Evolutionary conservation across 2,113 vertebrate species (phyloP).

Genomic region (Apus apus): DNA sequence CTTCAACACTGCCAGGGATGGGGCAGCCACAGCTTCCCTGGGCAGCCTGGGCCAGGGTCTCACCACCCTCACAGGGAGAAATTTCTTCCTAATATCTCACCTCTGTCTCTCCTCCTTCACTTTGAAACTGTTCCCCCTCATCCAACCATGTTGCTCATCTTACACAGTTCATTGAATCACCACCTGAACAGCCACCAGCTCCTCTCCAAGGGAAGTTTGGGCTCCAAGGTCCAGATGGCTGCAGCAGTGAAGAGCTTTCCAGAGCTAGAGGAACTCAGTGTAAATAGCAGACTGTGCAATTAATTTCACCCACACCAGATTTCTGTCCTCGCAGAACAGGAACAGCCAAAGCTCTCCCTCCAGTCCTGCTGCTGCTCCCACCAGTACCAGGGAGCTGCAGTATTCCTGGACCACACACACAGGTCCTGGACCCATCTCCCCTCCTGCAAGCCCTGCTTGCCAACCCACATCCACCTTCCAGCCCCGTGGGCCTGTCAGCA

Average conservation of each 20-base stretch:
- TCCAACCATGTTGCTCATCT: not conserved
- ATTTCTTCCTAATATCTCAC: no score
- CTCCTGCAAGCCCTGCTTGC: not conserved
- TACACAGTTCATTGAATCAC: not conserved
- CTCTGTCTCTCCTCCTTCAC: no score
- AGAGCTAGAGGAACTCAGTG: constrained; percentile 23
- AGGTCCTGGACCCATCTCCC: not conserved
- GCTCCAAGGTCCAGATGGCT: constrained; percentile 57
- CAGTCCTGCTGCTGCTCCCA: not conserved
- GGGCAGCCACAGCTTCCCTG: no score
- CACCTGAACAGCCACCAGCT: constrained; percentile 1
- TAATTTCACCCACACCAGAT: constrained; percentile 8
- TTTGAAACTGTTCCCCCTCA: no score
- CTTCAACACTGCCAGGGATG: no score
- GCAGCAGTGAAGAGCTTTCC: constrained; percentile 41
- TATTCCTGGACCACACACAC: rapidly evolving
- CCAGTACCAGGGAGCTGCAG: not conserved
- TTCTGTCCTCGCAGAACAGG: not conserved
- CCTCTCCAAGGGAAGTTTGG: not conserved
- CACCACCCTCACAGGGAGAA: no score
- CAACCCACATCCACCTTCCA: not conserved
- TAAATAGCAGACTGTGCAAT: constrained; percentile 43
- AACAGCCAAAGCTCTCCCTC: not conserved
- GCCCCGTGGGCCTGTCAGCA: not conserved
- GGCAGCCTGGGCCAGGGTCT: no score